phyloP scores from a whole-genome alignment of 2,797 vertebrate genomes.

The Chiroxiphia lanceolata region DNA sequence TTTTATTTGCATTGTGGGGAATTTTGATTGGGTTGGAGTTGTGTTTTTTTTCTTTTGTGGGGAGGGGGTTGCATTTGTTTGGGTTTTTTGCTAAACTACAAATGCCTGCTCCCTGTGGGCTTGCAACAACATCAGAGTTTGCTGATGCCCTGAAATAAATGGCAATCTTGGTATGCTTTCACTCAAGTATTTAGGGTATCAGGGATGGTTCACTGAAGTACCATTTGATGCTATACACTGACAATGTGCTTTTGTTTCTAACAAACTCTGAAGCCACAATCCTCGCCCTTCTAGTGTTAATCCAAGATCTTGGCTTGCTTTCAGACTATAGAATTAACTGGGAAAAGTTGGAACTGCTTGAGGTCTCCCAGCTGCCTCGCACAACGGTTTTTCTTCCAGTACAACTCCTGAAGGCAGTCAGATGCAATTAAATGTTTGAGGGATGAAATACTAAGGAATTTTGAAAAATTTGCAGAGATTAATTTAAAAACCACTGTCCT shows the following conservation, averaged over 20 bases:
- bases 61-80: not conserved
- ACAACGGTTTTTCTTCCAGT: conserved; percentile 52
- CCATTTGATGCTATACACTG: conserved; percentile 56
- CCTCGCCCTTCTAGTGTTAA: conserved; percentile 67
- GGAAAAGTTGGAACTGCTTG: conserved; percentile 63
- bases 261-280: conserved; percentile 63
- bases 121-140: conserved; percentile 28
- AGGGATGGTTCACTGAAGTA: conserved; percentile 53
- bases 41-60: not conserved
- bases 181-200: conserved; percentile 51
- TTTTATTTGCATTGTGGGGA: not conserved
- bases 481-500: conserved; percentile 38
- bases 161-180: conserved; percentile 8
- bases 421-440: conserved; percentile 58
- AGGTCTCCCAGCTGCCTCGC: conserved; percentile 66
- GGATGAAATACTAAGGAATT: conserved; percentile 45
- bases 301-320: conserved; percentile 69
- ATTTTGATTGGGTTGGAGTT: not conserved
- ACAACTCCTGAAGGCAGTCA: conserved; percentile 57
- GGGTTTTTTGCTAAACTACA: not conserved
- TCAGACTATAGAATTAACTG: conserved; percentile 71
- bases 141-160: conserved; percentile 39
- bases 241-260: conserved; percentile 69
- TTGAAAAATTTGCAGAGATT: not conserved
- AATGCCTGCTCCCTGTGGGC: not conserved